Base-by-base conservation (phyloP, 2,888 invertebrate genomes). In the Seira sanloemensis region DNA sequence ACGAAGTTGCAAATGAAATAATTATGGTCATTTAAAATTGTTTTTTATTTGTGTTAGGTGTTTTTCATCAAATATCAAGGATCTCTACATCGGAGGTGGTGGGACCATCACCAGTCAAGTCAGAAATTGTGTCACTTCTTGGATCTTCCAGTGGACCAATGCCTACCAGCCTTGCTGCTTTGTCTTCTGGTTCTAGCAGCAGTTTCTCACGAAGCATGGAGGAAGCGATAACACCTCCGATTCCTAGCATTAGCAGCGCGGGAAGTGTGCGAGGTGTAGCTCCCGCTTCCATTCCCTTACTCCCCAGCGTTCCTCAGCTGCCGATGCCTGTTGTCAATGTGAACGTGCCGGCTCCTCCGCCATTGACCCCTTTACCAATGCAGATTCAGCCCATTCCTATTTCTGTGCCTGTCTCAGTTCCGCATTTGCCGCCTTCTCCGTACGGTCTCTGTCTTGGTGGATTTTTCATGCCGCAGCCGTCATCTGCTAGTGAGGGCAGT, bases 11-110 rank as follows among this genome's bases (percentile, higher is more conserved):
- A 58, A 19, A 58, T 58, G 7, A 18, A 18, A 12, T 58, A 58
- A 58, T 18, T 58, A 58, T 19, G 16, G 58, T 58, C 16, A 58
- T n/a, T 58, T 4, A 58, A 66, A 16, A 23, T 25, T 9, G 46
- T 19, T 62, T 62, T 18, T 69, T 25, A 23, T 50, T 16, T 66
- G 50, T 74, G 85, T n/a, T 50, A 89, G 88, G 89, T 1, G 88
- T 88, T 2, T 89, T 89, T 76, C 89, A 89, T 85, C 89, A 89
- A 87, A 87, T 89, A 9, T 88, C 88, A 62, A 77, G 89, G 74
- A 88, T 89, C 77, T 89, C 88, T 19, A 78, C 86, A 0, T 88
- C 89, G 24, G 89, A 89, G 65, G 86, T 88, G 12, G 88, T 88
- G 24, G 89, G 88, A 27, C 89, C 89, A 19, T 89, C 88, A 67